Evolutionary conservation across 2,888 invertebrate genomes (phyloP), one percentile per base, ranked within the genome.

Genomic region (Drosophila affinis): DNA sequence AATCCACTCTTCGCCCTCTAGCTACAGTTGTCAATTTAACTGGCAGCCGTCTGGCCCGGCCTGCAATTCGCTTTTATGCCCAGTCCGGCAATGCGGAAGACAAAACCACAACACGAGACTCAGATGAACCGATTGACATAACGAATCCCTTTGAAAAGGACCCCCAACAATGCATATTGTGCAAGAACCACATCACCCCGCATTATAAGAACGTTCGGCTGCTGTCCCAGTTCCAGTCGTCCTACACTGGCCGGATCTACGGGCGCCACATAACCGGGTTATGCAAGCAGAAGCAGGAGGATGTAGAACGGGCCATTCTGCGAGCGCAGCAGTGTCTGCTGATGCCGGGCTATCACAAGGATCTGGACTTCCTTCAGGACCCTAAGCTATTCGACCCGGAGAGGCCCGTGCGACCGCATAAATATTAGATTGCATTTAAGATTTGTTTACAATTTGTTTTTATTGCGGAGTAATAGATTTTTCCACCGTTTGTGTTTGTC

Each of bases 151-250:
- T 94, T 89, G 93, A 95, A 89, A 95, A 95, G 86, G 95, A 96
- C 72, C 94, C 93, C 69, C 93, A 93, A 24, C 91, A 94, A 76
- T 99, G 98, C 90, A 94, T 98, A 78, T 92, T 98, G 10, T 99
- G 99, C 91, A 95, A 95, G 92, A 91, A 96, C 70, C 94, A 96
- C 39, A 95, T 98, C n/a, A 93, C 93, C 1, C 95, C 97, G 0
- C 94, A 97, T 91, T 98, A 97, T 90, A 99, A 98, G 92, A 99
- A 99, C 92, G 95, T 96, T 0, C 95, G 97, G 81, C 92, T 99
- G 4, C 92, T 99, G 6, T 97, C 98, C 0, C 99, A 99, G 91
- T 99, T 99, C 92, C 96, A 99, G 89, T 99, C 99, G 39, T 96
- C 97, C 0, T 98, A 96, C 90, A 99, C 99, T 0, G 99, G 99